Evolutionary conservation across 2,113 vertebrate genomes (phyloP), one percentile per base, ranked within the genome.

Genomic region (Tupaia chinensis): DNA sequence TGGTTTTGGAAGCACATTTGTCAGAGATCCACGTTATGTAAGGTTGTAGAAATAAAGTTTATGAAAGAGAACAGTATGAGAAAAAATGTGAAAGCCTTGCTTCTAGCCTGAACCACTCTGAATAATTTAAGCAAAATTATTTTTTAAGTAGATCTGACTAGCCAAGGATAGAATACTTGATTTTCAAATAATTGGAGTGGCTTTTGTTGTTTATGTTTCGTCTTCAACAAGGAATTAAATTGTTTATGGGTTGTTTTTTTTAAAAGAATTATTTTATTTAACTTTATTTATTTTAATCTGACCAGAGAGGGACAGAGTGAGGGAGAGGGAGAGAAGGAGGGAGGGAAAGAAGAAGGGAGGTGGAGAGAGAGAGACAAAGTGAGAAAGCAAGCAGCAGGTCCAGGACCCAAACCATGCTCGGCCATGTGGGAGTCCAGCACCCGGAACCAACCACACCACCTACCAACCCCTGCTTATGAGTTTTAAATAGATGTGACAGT

Each of bases 121-220:
- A 60, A 61, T 25, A 76, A 95, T 19, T 93, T 72, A 61, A 91
- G 68, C 80, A 73, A 73, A 85, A 77, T 66, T 89, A 91, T 74
- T 96, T 94, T 25, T 19, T 68, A 95, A 94, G 61, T 87, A 53
- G 27, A 61, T 95, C 15, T 65, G 34, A 80, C 63, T 95, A 85
- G 81, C 92, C 77, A 86, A 69, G 58, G 94, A 85, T 68, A 93
- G 34, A 85, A 14, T 53, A 32, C 58, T 90, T 96, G 72, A 29
- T 94, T 91, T 87, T 91, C 84, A 95, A 14, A 60, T 89, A 91
- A 88, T 68, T 87, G 25, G 94, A 83, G 53, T 81, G 10, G 2
- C 3, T 86, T 27, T 82, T n/a, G 54, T 68, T 84, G 4, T 78
- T 85, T 92, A 14, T 93, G 74, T 93, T 89, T 86, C 58, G 25